These are phyloP conservation scores for Intellagama lesueurii DNA, from an alignment of 2,797 vertebrate genomes.

Conservation along the genomic window DNA sequence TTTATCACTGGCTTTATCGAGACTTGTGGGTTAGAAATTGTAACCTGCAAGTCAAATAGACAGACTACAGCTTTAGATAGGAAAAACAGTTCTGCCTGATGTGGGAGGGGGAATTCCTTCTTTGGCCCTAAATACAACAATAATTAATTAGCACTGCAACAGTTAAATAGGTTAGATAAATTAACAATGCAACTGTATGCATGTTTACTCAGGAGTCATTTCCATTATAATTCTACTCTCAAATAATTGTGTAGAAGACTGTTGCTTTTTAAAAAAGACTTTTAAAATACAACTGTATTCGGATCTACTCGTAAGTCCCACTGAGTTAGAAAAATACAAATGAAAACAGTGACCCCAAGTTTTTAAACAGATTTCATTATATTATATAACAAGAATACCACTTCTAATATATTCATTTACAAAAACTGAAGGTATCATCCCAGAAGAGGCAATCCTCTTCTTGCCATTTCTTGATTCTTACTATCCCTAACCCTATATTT, in stretches of 20 bases:
- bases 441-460: background rate
- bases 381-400: background rate
- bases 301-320: background rate
- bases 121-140: background rate
- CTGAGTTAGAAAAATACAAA: background rate
- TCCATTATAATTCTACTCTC: background rate
- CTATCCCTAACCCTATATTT: no score
- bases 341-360: background rate
- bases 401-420: background rate
- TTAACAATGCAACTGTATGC: background rate
- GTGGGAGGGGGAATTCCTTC: background rate
- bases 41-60: background rate
- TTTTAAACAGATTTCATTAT: background rate
- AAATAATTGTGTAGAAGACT: background rate
- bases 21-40: background rate
- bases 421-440: background rate
- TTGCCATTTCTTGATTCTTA: no score
- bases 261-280: background rate
- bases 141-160: background rate
- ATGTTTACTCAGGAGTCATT: background rate
- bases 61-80: background rate
- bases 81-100: background rate
- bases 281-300: background rate
- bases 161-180: background rate
- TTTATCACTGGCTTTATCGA: background rate